phyloP scores from a whole-genome alignment of 2,888 invertebrate species.

The Pseudococcus jackbeardsleyi region DNA sequence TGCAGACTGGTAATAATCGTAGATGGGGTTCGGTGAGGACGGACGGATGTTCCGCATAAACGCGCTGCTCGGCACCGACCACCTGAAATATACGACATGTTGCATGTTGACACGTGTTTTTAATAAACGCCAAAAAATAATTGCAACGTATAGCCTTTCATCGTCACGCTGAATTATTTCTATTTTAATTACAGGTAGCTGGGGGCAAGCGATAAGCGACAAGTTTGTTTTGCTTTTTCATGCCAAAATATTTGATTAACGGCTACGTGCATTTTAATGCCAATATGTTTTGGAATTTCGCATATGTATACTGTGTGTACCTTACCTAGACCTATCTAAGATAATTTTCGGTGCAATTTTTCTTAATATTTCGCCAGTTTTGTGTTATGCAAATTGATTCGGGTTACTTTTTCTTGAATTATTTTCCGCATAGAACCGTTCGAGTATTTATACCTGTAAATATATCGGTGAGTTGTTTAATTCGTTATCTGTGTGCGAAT shows the following conservation, averaged over 20 bases:
- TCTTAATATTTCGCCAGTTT: background rate
- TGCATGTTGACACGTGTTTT: conserved; percentile 45
- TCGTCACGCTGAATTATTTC: conserved; percentile 39
- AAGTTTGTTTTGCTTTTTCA: conserved; percentile 45
- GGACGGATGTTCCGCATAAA: background rate
- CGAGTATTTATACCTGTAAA: background rate
- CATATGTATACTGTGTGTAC: background rate
- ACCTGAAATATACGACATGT: conserved; percentile 3
- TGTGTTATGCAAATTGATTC: background rate
- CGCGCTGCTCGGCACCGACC: background rate
- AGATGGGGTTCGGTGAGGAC: background rate
- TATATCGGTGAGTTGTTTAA: conserved; percentile 19
- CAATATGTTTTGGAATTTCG: conserved; percentile 43
- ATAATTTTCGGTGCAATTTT: background rate
- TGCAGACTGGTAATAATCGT: background rate
- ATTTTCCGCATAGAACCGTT: background rate
- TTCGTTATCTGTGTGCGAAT: conserved; percentile 10
- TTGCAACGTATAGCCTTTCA: conserved; percentile 25
- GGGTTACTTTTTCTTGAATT: background rate
- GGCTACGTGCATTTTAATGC: conserved; percentile 46
- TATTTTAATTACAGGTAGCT: conserved; percentile 30
- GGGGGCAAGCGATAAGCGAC: conserved; percentile 8
- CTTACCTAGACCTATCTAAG: background rate
- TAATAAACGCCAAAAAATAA: conserved; percentile 47
- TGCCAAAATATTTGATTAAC: conserved; percentile 48